Conservation (phyloP, 2,888 invertebrate genomes). For the Dynastes hyllus region DNA sequence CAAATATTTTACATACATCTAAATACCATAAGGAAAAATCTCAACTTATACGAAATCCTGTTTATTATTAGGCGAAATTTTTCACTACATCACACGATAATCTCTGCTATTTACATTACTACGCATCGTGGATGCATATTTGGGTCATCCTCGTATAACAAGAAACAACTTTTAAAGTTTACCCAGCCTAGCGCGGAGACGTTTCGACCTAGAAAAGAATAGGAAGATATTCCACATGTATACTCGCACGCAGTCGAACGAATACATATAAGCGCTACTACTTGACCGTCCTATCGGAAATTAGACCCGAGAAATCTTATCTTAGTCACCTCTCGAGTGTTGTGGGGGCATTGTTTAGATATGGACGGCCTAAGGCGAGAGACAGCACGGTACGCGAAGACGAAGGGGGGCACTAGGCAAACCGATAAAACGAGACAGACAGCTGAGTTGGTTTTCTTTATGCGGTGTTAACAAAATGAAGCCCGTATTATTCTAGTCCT, state of each 20-base stretch:
- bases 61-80: neutral
- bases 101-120: neutral
- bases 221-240: constrained; percentile 9
- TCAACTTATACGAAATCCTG: too few relatives aligned
- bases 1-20: too few relatives aligned
- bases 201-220: neutral
- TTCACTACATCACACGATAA: neutral
- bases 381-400: constrained; percentile 6
- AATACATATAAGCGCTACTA: constrained; percentile 29
- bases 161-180: too few relatives aligned
- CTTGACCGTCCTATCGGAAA: constrained; percentile 32
- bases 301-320: constrained; percentile 40
- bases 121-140: neutral
- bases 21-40: too few relatives aligned
- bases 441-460: constrained; percentile 49
- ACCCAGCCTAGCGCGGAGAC: too few relatives aligned
- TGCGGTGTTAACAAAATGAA: constrained; percentile 60
- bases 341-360: constrained; percentile 42
- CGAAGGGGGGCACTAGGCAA: constrained; percentile 23
- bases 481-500: constrained; percentile 52
- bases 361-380: constrained; percentile 25
- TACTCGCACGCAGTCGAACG: constrained; percentile 2
- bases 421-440: constrained; percentile 43
- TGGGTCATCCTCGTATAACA: constrained; percentile 7
- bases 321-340: constrained; percentile 44